Conservation (phyloP, 2,797 vertebrate genomes). For the Lophotriccus pileatus region DNA sequence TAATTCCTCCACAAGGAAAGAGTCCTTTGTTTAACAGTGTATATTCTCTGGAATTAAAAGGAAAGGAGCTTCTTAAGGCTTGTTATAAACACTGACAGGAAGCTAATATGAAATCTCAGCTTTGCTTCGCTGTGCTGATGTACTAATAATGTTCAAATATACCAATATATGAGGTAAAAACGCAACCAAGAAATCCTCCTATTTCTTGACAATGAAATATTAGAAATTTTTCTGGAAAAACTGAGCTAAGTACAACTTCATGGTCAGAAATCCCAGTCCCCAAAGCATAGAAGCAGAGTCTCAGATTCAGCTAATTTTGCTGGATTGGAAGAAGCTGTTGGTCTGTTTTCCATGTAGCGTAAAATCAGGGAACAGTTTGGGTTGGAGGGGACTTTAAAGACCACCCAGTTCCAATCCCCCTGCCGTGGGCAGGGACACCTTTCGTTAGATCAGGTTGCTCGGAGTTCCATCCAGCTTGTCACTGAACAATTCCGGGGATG, state of each 20-base stretch:
- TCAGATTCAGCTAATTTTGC: background rate
- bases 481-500: background rate
- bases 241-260: background rate
- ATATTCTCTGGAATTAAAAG: background rate
- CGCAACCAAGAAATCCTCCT: background rate
- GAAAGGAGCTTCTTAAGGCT: background rate
- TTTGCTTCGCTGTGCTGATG: background rate
- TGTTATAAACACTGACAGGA: background rate
- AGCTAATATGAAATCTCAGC: background rate
- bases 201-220: background rate
- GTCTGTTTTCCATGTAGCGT: background rate
- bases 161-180: background rate
- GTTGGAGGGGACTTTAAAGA: background rate
- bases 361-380: background rate
- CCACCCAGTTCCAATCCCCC: background rate
- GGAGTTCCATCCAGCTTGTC: background rate
- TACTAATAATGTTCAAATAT: background rate
- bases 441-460: too few relatives aligned
- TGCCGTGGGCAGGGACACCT: accelerated
- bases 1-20: background rate
- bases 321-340: background rate
- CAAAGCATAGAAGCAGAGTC: background rate
- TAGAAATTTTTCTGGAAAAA: background rate
- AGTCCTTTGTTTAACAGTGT: background rate
- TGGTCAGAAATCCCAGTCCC: background rate